Base-by-base conservation (phyloP, 2,888 invertebrate genomes). In the Pristionchus japonicus region DNA sequence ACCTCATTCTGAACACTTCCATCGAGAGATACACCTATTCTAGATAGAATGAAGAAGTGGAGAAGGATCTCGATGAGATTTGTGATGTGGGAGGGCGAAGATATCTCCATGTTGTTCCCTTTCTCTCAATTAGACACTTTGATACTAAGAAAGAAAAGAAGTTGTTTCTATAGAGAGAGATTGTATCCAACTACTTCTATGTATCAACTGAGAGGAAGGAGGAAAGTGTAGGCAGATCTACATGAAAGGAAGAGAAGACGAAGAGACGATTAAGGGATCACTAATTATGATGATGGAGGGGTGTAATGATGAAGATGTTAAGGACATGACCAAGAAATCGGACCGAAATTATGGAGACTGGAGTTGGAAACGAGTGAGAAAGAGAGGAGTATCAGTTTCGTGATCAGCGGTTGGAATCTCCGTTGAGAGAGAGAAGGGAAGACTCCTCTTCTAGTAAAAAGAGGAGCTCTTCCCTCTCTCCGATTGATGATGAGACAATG, bases 401-500 rank as follows among this genome's bases (percentile, higher is more conserved):
- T 34, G 13, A 27, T 67, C 27, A 23, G 27, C 67, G 13, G 17
- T n/a, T 31, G 17, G 34, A 67, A 67, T 31, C 13, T 67, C 61
- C 61, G 67, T 67, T n/a, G 67, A 67, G 34, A 17, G 11, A 67
- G 67, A 67, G n/a, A n/a, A 34, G 9, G 67, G 31, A 17, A 67
- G 17, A 20, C 61, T 61, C 61, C 23, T 61, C 61, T 61, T 61
- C 61, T 61, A 61, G 61, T 67, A 34, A 67, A 34, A 67, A 67
- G 67, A 34, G 17, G 31, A 23, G 31, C 27, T 61, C 61, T 23
- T 61, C 61, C 27, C 27, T 27, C 61, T 3, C 67, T 67, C 67
- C 61, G 47, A 77, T 15, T 77, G n/a, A 77, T 77, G 77, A 77
- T 43, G 77, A 77, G 40, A 77, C 77, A 77, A 77, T 77, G 77